Evolutionary conservation across 2,797 vertebrate species (phyloP).

Genomic region (Kryptopterus vitreolus): DNA sequence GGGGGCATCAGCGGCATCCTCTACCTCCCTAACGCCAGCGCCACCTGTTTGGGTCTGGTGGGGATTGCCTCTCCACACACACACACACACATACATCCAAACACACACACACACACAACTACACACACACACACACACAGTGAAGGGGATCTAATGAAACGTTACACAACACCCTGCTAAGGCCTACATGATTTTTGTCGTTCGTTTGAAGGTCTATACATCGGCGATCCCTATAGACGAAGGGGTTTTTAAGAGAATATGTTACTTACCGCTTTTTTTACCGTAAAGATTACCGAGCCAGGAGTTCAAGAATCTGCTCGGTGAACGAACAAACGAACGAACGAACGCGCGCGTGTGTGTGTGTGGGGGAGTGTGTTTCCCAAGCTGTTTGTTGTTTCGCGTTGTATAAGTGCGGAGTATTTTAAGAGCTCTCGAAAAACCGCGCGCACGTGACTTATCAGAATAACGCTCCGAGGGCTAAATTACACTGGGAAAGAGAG

Average conservation of each 20-base stretch:
- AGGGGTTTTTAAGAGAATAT: constrained; percentile 22
- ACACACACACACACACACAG: constrained; percentile 4
- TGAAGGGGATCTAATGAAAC: constrained; percentile 31
- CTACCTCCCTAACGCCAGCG: constrained; percentile 67
- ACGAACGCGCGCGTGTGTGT: constrained; percentile 34
- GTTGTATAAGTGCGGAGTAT: constrained; percentile 45
- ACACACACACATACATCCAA: constrained; percentile 6
- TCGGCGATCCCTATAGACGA: constrained; percentile 1
- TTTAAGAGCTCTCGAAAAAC: constrained; percentile 53
- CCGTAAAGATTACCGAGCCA: constrained; percentile 18
- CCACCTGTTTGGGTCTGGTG: constrained; percentile 69
- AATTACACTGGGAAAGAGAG: constrained; percentile 42
- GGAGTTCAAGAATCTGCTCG: constrained; percentile 1
- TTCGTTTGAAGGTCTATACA: background rate
- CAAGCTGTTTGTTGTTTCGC: constrained; percentile 52
- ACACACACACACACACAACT: background rate
- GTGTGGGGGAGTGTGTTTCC: constrained; percentile 44
- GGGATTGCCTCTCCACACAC: constrained; percentile 67
- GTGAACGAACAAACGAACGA: background rate
- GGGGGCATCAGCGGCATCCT: constrained; percentile 76
- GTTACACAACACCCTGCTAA: constrained; percentile 39
- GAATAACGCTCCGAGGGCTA: constrained; percentile 40
- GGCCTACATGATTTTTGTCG: constrained; percentile 26
- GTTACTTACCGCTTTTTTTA: constrained; percentile 26
- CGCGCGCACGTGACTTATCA: constrained; percentile 38